phyloP scores from a whole-genome alignment of 2,888 invertebrate species.

The Hirtodrosophila duncani region DNA sequence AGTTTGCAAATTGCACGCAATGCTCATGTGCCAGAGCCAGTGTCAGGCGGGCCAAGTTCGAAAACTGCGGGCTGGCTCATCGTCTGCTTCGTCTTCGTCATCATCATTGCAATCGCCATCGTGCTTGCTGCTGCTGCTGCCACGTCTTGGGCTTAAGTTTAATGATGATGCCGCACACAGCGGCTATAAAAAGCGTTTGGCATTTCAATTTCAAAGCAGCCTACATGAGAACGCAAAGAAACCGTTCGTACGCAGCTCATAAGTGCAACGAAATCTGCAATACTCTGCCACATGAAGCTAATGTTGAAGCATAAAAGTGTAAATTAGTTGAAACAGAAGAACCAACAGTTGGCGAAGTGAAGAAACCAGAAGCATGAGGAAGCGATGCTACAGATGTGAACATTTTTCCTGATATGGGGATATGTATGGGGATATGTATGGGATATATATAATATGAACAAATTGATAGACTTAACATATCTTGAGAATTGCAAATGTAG shows the following conservation, averaged over 20 bases:
- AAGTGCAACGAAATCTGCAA: background rate
- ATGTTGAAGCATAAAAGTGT: background rate
- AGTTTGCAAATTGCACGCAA: constrained; percentile 67
- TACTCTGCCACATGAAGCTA: constrained; percentile 17
- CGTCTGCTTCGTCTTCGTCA: constrained; percentile 20
- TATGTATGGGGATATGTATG: too few relatives aligned
- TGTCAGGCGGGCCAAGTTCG: constrained; percentile 8
- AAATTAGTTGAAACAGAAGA: too few relatives aligned
- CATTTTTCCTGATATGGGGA: too few relatives aligned
- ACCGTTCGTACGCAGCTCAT: constrained; percentile 10
- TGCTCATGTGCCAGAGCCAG: constrained; percentile 31
- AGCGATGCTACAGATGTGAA: too few relatives aligned
- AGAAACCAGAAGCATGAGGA: too few relatives aligned
- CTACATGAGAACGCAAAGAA: constrained; percentile 24
- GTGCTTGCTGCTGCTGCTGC: constrained; percentile 25
- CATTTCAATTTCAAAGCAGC: constrained; percentile 62
- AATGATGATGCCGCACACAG: constrained; percentile 65
- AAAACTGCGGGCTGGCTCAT: constrained; percentile 27
- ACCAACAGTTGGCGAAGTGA: too few relatives aligned
- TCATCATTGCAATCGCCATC: too few relatives aligned
- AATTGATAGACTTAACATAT: too few relatives aligned
- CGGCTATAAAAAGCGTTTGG: constrained; percentile 60
- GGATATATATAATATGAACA: too few relatives aligned
- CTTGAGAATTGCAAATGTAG: too few relatives aligned
- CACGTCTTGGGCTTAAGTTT: constrained; percentile 47